A percentile compares a stretch with the other conserved stretches of the same genome.
Evolutionary conservation across 2,113 vertebrate species (phyloP).

Genomic region (Megaceryle torquata): DNA sequence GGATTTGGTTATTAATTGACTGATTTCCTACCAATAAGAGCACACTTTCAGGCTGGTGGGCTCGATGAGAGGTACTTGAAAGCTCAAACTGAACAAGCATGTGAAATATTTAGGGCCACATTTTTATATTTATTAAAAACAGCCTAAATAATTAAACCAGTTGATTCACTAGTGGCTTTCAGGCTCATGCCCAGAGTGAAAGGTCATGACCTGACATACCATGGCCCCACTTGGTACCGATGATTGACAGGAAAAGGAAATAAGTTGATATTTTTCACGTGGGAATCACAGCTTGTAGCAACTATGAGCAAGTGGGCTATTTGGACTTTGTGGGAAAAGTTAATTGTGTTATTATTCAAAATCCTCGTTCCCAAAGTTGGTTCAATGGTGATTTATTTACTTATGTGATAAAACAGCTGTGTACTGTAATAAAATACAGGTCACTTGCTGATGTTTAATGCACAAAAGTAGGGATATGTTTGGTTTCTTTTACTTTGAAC

Average conservation of each 20-base stretch:
- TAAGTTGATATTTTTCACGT: conserved; percentile 89
- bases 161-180: conserved; percentile 84
- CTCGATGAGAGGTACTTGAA: conserved; percentile 41
- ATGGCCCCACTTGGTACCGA: conserved; percentile 74
- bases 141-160: conserved; percentile 84
- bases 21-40: conserved; percentile 34
- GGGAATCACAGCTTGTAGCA: conserved; percentile 93
- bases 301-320: conserved; percentile 79
- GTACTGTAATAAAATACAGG: conserved; percentile 61
- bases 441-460: conserved; percentile 47
- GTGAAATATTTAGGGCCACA: conserved; percentile 79
- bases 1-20: conserved; percentile 30
- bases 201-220: conserved; percentile 89
- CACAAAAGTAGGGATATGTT: conserved; percentile 16
- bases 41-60: conserved; percentile 15
- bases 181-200: conserved; percentile 82
- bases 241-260: conserved; percentile 93
- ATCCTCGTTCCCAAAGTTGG: conserved; percentile 83
- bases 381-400: conserved; percentile 77
- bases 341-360: conserved; percentile 81
- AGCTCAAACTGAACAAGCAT: conserved; percentile 70
- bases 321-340: conserved; percentile 88
- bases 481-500: conserved; percentile 51
- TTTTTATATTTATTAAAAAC: conserved; percentile 85
- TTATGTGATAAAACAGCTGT: conserved; percentile 72